These are phyloP conservation scores for Drosophila basisetae DNA, from an alignment of 2,888 invertebrate genomes.

Conservation along the genomic window DNA sequence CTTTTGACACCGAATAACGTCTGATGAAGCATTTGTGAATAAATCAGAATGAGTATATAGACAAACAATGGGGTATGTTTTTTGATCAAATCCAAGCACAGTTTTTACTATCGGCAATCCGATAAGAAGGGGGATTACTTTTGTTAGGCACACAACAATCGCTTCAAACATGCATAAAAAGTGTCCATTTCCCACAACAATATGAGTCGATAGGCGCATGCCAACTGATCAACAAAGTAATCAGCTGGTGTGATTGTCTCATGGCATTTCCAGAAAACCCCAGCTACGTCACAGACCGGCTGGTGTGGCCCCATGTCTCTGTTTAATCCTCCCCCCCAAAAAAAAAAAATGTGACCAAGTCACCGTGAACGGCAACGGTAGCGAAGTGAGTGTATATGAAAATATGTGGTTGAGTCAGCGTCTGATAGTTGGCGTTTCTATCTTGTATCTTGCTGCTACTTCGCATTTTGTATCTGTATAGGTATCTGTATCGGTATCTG, in stretches of 20 bases:
- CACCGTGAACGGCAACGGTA: conserved; percentile 13
- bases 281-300: conserved; percentile 48
- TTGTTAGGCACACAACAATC: background rate
- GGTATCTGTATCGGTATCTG: conserved; percentile 27
- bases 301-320: conserved; percentile 8
- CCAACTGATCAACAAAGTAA: background rate
- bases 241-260: conserved; percentile 24
- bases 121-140: conserved; percentile 1
- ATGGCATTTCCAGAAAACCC: conserved; percentile 36
- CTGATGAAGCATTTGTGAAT: background rate
- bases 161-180: background rate
- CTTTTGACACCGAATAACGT: background rate
- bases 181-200: background rate
- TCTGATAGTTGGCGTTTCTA: conserved; percentile 18
- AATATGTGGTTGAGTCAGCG: conserved; percentile 53
- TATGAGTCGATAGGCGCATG: conserved; percentile 16
- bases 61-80: background rate
- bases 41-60: background rate
- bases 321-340: background rate
- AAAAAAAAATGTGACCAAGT: conserved; percentile 42
- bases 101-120: background rate
- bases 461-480: conserved; percentile 5
- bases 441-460: conserved; percentile 30
- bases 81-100: background rate
- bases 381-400: conserved; percentile 22